Percentiles rank a stretch among this genome's conserved stretches.
These are phyloP conservation scores for Drosophila anomalipes DNA, from an alignment of 2,888 invertebrate genomes.

Conservation along the genomic window DNA sequence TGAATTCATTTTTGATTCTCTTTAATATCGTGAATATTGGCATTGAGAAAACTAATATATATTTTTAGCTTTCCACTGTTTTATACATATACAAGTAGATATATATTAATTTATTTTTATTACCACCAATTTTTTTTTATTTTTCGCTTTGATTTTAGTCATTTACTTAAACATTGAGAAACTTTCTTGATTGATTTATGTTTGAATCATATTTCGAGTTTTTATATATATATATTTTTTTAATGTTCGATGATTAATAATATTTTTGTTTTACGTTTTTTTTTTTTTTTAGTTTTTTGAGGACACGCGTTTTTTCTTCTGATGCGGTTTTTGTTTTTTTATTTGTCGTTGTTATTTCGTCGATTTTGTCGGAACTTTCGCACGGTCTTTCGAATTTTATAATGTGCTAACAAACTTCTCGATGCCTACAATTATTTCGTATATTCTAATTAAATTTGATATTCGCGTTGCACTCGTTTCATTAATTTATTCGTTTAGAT, in stretches of 20 bases:
- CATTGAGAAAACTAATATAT: slow-evolving; percentile 27
- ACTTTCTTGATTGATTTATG: background rate
- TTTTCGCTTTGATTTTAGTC: slow-evolving; percentile 2
- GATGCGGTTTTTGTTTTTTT: slow-evolving; percentile 4
- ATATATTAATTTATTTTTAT: slow-evolving; percentile 7
- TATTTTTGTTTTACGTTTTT: background rate
- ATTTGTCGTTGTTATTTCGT: slow-evolving; percentile 15
- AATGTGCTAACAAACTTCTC: slow-evolving; percentile 21
- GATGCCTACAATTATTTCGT: slow-evolving; percentile 18
- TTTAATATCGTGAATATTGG: slow-evolving; percentile 63
- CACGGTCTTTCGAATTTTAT: slow-evolving; percentile 1
- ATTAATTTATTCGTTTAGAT: slow-evolving; percentile 45
- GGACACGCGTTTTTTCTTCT: background rate
- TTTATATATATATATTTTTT: background rate
- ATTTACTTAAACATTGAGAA: background rate
- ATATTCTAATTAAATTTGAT: slow-evolving; percentile 24
- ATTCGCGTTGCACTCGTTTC: slow-evolving; percentile 28
- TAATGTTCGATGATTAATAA: background rate
- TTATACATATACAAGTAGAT: background rate
- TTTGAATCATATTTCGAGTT: background rate
- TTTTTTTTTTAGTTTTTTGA: slow-evolving; percentile 3
- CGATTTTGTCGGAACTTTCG: slow-evolving; percentile 37
- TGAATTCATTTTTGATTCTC: slow-evolving; percentile 75
- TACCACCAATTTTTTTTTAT: background rate
- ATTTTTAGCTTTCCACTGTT: slow-evolving; percentile 2